phyloP scores from a whole-genome alignment of 2,113 vertebrate species.

The Pteronura brasiliensis region DNA sequence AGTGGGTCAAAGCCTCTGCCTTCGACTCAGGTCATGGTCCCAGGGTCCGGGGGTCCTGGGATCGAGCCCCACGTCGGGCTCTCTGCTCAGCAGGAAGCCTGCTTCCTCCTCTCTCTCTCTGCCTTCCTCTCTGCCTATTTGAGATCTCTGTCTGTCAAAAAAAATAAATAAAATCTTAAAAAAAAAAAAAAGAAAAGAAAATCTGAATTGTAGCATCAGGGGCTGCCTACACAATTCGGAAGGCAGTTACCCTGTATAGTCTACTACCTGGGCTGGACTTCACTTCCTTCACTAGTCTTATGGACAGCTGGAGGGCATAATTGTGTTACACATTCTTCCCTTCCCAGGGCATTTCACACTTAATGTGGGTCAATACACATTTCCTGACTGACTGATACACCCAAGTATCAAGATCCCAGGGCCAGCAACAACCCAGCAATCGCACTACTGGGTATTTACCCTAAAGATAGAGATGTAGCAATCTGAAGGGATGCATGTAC shows the following conservation, averaged over 20 bases:
- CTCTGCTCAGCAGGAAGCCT: too few relatives aligned
- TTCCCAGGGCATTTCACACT: background rate
- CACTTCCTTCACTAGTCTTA: too few relatives aligned
- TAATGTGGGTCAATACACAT: background rate
- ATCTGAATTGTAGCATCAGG: background rate
- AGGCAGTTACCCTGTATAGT: background rate
- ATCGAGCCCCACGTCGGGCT: accelerated
- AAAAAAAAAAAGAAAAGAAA: background rate
- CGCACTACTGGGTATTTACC: too few relatives aligned
- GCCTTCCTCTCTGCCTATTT: too few relatives aligned
- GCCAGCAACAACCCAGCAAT: background rate
- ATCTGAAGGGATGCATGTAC: too few relatives aligned
- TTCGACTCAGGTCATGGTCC: too few relatives aligned
- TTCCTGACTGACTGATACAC: background rate
- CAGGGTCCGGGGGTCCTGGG: too few relatives aligned
- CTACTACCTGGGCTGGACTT: background rate
- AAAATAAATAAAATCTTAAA: too few relatives aligned
- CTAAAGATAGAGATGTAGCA: too few relatives aligned
- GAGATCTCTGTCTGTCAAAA: too few relatives aligned
- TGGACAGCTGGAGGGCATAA: background rate
- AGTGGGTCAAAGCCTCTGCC: too few relatives aligned
- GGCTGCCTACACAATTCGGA: background rate
- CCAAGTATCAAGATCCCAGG: background rate
- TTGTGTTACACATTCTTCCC: background rate
- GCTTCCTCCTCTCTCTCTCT: too few relatives aligned